phyloP scores from a whole-genome alignment of 2,113 vertebrate species.

The Blennius ocellaris region DNA sequence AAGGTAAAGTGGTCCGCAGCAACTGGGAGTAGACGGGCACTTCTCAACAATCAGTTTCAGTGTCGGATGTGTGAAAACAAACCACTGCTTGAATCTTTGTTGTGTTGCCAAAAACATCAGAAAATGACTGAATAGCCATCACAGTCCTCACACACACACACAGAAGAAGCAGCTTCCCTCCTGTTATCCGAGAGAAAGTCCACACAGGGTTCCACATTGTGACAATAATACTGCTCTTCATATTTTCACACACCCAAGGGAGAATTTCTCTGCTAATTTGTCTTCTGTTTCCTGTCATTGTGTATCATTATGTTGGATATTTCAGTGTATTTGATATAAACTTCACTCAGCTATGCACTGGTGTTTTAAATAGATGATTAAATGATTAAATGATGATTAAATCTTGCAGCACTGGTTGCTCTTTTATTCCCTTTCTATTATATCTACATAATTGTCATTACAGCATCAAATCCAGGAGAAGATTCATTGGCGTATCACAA shows the following conservation, averaged over 20 bases:
- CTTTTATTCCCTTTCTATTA: too few relatives aligned
- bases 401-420: too few relatives aligned
- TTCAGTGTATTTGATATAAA: too few relatives aligned
- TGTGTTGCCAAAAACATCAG: neutral
- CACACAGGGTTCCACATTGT: neutral
- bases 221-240: conserved; percentile 11
- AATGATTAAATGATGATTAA: too few relatives aligned
- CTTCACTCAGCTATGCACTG: too few relatives aligned
- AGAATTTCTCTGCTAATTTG: neutral
- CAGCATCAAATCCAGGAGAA: too few relatives aligned
- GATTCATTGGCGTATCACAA: too few relatives aligned
- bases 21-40: neutral
- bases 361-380: too few relatives aligned
- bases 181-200: conserved; percentile 16
- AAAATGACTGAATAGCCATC: neutral
- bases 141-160: neutral
- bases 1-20: conserved; percentile 1
- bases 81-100: neutral
- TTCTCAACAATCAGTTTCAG: neutral
- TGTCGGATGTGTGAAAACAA: conserved; percentile 3
- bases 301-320: too few relatives aligned
- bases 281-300: too few relatives aligned
- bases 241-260: neutral
- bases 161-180: conserved; percentile 14
- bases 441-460: too few relatives aligned